These are phyloP conservation scores for Pipistrellus pygmaeus DNA, from an alignment of 2,797 vertebrate genomes.

Conservation along the genomic window DNA sequence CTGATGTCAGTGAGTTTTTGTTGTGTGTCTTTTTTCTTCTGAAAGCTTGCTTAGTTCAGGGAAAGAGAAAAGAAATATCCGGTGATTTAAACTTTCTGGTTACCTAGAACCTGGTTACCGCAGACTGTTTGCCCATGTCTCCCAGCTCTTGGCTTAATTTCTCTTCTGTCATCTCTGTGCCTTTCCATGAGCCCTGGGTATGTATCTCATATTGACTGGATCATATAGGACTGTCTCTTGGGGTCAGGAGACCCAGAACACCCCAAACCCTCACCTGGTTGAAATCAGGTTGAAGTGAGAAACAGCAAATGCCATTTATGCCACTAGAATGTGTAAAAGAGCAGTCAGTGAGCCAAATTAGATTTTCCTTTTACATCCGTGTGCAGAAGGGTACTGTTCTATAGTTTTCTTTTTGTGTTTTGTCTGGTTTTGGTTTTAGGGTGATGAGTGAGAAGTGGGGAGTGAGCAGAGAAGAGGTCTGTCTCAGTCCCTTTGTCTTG, in stretches of 20 bases:
- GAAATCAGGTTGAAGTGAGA: neutral
- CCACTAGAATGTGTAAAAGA: neutral
- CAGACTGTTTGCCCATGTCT: neutral
- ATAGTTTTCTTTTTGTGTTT: neutral
- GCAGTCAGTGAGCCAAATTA: too few relatives aligned
- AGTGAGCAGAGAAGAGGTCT: neutral
- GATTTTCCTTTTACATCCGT: neutral
- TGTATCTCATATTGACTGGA: neutral
- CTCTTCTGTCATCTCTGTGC: neutral
- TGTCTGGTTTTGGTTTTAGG: neutral
- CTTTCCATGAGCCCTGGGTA: neutral
- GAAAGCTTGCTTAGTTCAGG: slow-evolving; percentile 62
- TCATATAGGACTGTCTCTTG: neutral
- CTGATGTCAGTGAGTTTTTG: slow-evolving; percentile 70
- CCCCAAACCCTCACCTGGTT: neutral
- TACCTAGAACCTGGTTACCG: neutral
- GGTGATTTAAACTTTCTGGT: slow-evolving; percentile 46
- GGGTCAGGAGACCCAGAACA: neutral
- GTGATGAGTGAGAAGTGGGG: neutral
- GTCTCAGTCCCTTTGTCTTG: neutral
- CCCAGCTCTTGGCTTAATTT: neutral
- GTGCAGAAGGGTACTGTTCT: neutral
- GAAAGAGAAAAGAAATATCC: slow-evolving; percentile 32
- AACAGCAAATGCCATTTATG: neutral
- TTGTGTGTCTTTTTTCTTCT: slow-evolving; percentile 55